Evolutionary conservation across 92 coral and sea anemone species (phyloP), one percentile per base, ranked within the genome.

Genomic region (Palythoa grandis): DNA sequence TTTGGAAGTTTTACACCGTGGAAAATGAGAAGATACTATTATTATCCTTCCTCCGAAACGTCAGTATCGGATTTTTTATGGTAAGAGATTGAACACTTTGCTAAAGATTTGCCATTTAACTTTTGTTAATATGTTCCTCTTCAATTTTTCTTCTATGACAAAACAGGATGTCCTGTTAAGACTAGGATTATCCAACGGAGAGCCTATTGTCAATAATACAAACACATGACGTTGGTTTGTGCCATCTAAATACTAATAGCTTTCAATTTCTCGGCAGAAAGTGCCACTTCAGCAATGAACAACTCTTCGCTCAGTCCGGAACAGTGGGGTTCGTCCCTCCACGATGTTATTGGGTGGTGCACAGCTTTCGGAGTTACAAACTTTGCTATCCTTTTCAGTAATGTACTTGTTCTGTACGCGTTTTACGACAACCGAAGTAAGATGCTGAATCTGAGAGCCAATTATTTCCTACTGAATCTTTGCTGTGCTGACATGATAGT

Each of bases 401-500:
- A 80, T 60, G 20, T 66, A 11, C 74, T 80, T 10, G 85, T 66
- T 24, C 65, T 80, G 9, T 29, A 25, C 13, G 85, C 70, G 19
- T 80, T 80, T 53, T 48, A 52, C 72, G 74, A 9, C 19, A 80
- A 80, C n/a, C 85, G 73, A 22, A 23, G 1, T n/a, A 80, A 43
- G 61, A 80, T 47, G 85, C 61, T 80, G 47, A 80, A 80, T 7
- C 66, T 80, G 65, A 52, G 61, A 47, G 85, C 85, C 61, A 80
- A 80, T 22, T 66, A 66, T 80, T 80, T 80, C 14, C 25, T 80
- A 13, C 85, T 80, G 60, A 80, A 67, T 35, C 73, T 80, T 4
- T 80, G 85, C 43, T 80, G 74, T 14, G 85, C 75, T 13, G 85
- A 80, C 74, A 20, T 80, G 85, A 66, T 80, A 52, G 70, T 80